Conservation (phyloP, 2,888 invertebrate genomes). For the Cryptops parisi region DNA sequence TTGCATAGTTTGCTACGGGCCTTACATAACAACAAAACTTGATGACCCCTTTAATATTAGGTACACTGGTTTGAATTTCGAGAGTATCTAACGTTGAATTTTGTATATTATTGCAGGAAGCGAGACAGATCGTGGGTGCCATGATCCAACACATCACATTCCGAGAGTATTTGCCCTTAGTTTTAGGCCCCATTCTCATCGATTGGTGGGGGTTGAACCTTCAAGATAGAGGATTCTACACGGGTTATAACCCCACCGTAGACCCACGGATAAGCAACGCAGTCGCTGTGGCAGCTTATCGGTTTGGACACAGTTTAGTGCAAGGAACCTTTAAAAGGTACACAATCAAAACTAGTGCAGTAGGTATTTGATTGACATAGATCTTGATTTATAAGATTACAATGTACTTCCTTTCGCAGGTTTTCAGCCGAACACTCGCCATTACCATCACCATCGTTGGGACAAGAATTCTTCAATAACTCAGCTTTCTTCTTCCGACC, state of each 20-base stretch:
- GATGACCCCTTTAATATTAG: too few species aligned
- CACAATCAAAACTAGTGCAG: too few species aligned
- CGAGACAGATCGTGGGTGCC: conserved; percentile 28
- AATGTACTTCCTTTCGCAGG: too few species aligned
- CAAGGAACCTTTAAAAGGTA: conserved; percentile 16
- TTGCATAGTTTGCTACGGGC: too few species aligned
- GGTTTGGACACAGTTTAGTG: conserved; percentile 26
- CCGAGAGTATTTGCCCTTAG: conserved; percentile 23
- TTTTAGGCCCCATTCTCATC: conserved; percentile 24
- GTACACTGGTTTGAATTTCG: too few species aligned
- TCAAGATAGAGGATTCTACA: conserved; percentile 23
- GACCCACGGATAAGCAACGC: conserved; percentile 24
- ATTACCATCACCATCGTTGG: conserved; percentile 15
- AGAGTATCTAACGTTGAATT: too few species aligned
- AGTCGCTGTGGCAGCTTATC: conserved; percentile 28
- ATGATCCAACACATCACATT: conserved; percentile 24
- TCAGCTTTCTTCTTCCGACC: conserved; percentile 12
- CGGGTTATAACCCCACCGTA: conserved; percentile 21
- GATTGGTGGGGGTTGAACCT: conserved; percentile 24
- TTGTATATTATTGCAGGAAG: conserved; percentile 26
- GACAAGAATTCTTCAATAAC: conserved; percentile 18
- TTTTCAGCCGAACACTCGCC: conserved; percentile 3
- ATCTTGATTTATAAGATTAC: too few species aligned
- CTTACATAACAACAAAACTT: too few species aligned
- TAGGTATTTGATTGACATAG: too few species aligned